Base-by-base conservation (phyloP, 2,797 vertebrate genomes). In the Arctocebus calabarensis region DNA sequence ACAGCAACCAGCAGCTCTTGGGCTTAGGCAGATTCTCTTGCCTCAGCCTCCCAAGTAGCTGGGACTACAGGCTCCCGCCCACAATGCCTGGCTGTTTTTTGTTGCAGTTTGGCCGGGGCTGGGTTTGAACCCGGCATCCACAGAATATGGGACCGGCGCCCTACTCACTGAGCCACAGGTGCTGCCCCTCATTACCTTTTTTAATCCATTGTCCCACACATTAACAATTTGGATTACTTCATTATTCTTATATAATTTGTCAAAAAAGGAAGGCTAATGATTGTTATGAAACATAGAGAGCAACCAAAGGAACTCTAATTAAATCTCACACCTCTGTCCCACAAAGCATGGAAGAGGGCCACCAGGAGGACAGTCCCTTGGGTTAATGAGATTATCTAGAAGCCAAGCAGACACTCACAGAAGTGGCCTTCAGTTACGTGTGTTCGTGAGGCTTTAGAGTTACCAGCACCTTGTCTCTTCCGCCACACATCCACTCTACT, bases 171-270 rank as follows among this genome's bases (percentile, higher is more conserved):
- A 40, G 40, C 40, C 40, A 40, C 40, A 40, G 40, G 40, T 5
- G 40, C 40, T 40, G 40, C 40, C 9, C 52, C 32, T 27, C 25
- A 78, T 62, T 32, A 45, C 20, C 68, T 90, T 90, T 62, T 82
- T 20, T 45, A 68, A 70, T n/a, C 2, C 8, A 92, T 12, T 55
- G 16, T 59, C 73, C 55, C 95, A 85, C 8, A 25, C 52, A 81
- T 2, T 62, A 64, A 43, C 19, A 68, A 61, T 59, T n/a, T 29
- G 32, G 37, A 71, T 32, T 75, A 32, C 22, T 71, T 27, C 23
- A 45, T 92, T 82, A 64, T 82, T 43, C 43, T 85, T 81, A 89
- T 3, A 32, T 40, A 20, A n/a, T 66, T 75, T 91, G 1, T 89
- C 66, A 34, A 61, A 77, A 88, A 85, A 27, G 6, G 37, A 64